Percentiles rank a stretch among this genome's conserved stretches.
Evolutionary conservation across 2,888 invertebrate genomes (phyloP).

Genomic region (Dasysyrphus tricinctus): DNA sequence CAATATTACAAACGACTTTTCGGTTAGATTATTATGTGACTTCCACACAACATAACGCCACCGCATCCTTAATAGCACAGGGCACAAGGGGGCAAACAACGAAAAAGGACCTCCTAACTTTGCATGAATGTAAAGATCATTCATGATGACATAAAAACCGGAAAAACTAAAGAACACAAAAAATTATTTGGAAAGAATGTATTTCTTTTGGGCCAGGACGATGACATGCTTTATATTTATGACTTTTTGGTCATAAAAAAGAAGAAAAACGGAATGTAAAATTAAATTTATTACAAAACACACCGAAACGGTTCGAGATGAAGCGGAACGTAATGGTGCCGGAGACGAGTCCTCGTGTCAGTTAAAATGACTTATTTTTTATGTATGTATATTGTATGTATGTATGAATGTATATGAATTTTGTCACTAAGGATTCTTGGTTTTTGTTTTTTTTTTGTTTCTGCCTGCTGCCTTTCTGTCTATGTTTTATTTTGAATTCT

Average conservation of each 20-base stretch:
- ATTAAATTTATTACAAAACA: slow-evolving; percentile 71
- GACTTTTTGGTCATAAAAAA: slow-evolving; percentile 72
- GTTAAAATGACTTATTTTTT: slow-evolving; percentile 65
- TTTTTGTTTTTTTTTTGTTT: slow-evolving; percentile 36
- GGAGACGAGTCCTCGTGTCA: slow-evolving; percentile 53
- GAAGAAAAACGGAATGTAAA: slow-evolving; percentile 65
- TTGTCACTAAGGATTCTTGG: slow-evolving; percentile 67
- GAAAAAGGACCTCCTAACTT: slow-evolving; percentile 32
- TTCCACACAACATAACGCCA: slow-evolving; percentile 44
- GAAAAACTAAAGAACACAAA: slow-evolving; percentile 37
- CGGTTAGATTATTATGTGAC: slow-evolving; percentile 46
- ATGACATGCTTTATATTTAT: slow-evolving; percentile 72
- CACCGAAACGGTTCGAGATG: slow-evolving; percentile 34
- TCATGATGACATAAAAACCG: slow-evolving; percentile 62
- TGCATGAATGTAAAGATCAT: slow-evolving; percentile 57
- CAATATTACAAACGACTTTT: slow-evolving; percentile 38
- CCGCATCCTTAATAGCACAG: slow-evolving; percentile 6
- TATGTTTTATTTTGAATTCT: slow-evolving; percentile 58
- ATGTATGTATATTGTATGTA: slow-evolving; percentile 1
- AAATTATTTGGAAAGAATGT: slow-evolving; percentile 46
- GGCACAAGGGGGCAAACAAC: background rate
- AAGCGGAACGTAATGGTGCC: slow-evolving; percentile 34
- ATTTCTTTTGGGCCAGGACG: slow-evolving; percentile 65
- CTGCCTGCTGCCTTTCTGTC: slow-evolving; percentile 35
- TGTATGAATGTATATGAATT: slow-evolving; percentile 16